These are phyloP conservation scores for Ceratina japonica DNA, from an alignment of 1,140 invertebrate genomes.

Conservation along the genomic window DNA sequence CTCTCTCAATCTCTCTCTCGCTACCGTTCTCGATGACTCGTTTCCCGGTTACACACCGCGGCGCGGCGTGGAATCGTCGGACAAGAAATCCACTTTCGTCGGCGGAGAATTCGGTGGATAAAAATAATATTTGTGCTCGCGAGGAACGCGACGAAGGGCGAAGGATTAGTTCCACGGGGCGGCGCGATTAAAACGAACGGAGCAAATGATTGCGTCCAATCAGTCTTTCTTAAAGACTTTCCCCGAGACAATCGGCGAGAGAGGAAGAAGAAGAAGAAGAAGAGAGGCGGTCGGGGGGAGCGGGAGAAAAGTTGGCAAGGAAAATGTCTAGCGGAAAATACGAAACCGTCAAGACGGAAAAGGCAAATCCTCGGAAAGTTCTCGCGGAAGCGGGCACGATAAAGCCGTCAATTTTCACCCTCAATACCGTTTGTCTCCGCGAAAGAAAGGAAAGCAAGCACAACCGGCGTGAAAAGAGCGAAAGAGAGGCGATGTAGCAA, in stretches of 20 bases:
- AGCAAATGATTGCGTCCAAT: constrained; percentile 43
- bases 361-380: constrained; percentile 61
- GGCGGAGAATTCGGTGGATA: background rate
- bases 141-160: background rate
- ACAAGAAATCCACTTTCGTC: background rate
- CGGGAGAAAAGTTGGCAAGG: background rate
- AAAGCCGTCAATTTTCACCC: constrained; percentile 76
- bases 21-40: no score
- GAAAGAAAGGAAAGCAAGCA: constrained; percentile 71
- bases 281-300: background rate
- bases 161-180: background rate
- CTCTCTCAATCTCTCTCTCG: no score
- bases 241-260: constrained; percentile 21
- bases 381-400: constrained; percentile 67
- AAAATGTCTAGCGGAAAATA: constrained; percentile 48
- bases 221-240: constrained; percentile 43
- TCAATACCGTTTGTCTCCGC: constrained; percentile 74
- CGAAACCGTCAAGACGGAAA: constrained; percentile 55
- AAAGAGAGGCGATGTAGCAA: constrained; percentile 1
- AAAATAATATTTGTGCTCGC: constrained; percentile 16
- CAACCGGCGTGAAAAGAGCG: constrained; percentile 49
- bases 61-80: background rate
- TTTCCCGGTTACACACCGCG: background rate
- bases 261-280: no score
- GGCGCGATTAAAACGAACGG: constrained; percentile 38